These are phyloP conservation scores for Hepsetus odoe DNA, from an alignment of 2,113 vertebrate species.

Conservation along the genomic window DNA sequence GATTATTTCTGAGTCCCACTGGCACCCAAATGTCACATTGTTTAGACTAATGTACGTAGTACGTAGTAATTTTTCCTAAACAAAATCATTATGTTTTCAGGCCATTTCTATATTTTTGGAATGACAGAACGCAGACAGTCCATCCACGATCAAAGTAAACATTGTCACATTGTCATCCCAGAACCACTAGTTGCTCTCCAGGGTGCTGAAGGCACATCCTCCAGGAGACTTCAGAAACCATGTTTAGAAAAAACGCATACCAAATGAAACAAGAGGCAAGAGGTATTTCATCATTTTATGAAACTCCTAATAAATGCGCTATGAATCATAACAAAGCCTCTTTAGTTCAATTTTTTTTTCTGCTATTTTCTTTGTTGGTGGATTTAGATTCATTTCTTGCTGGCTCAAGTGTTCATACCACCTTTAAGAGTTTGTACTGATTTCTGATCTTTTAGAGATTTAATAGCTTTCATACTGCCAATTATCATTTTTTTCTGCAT, in stretches of 20 bases:
- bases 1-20: no score
- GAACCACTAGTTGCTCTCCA: conserved; percentile 1
- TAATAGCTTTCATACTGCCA: not conserved
- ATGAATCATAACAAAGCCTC: not conserved
- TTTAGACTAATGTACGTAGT: no score
- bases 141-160: not conserved
- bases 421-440: not conserved
- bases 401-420: no score
- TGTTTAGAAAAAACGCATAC: not conserved
- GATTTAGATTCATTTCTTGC: no score
- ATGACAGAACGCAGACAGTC: not conserved
- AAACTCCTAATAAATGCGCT: not conserved
- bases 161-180: no score
- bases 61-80: no score
- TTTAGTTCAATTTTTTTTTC: not conserved
- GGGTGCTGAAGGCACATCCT: not conserved
- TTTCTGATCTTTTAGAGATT: not conserved
- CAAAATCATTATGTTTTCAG: no score
- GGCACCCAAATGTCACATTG: no score
- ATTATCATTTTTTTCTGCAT: no score
- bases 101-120: not conserved
- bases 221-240: not conserved
- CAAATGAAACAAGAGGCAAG: not conserved
- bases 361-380: not conserved
- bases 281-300: no score